phyloP scores from a whole-genome alignment of 2,888 invertebrate genomes.

The Thereva unica region DNA sequence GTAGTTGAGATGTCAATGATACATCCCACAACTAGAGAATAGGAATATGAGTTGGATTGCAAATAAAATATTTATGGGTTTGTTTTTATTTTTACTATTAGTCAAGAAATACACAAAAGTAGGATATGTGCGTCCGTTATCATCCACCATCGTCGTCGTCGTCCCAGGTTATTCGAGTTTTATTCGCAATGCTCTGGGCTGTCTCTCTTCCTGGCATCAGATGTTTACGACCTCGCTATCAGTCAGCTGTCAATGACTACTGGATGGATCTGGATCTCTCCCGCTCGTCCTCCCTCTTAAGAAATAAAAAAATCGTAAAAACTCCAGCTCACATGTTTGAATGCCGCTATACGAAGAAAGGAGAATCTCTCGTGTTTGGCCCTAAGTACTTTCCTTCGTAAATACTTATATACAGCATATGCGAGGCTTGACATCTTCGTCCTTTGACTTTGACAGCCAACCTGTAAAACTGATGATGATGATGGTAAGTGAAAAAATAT shows the following conservation, averaged over 20 bases:
- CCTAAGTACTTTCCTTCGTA: constrained; percentile 31
- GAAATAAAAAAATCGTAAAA: constrained; percentile 42
- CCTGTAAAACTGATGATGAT: constrained; percentile 41
- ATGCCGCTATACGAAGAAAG: constrained; percentile 24
- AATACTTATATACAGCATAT: constrained; percentile 22
- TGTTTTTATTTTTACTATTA: constrained; percentile 41
- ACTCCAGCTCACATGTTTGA: constrained; percentile 27
- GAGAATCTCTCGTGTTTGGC: constrained; percentile 19
- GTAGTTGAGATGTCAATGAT: background rate
- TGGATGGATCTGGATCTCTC: constrained; percentile 36
- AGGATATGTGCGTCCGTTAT: constrained; percentile 36
- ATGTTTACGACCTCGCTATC: constrained; percentile 38
- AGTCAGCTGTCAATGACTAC: constrained; percentile 41
- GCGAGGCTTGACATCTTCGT: constrained; percentile 36
- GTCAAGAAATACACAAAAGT: constrained; percentile 22
- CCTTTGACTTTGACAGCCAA: constrained; percentile 31
- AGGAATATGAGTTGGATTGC: constrained; percentile 35
- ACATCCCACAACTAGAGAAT: constrained; percentile 29
- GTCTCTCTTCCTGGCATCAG: constrained; percentile 21
- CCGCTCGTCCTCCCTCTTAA: constrained; percentile 22
- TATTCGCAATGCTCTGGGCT: constrained; percentile 31
- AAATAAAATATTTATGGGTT: constrained; percentile 42
- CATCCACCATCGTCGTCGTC: constrained; percentile 24
- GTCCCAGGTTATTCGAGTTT: constrained; percentile 39
- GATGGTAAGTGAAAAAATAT: constrained; percentile 41